These are phyloP conservation scores for Saguinus imperator DNA, from an alignment of 2,113 vertebrate species.

Conservation along the genomic window DNA sequence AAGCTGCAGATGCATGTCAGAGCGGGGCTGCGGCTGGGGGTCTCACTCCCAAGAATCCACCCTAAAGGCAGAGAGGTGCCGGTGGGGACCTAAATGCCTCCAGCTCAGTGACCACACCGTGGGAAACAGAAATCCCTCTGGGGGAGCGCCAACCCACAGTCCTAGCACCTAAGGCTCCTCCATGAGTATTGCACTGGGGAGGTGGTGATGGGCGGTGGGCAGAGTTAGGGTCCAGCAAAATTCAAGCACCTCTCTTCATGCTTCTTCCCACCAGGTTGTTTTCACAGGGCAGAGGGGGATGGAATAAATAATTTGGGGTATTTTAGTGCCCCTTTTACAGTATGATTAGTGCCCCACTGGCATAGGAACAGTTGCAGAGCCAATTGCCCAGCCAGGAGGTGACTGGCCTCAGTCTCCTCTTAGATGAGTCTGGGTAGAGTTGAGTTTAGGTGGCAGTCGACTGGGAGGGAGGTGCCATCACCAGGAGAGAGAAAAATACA, in stretches of 20 bases:
- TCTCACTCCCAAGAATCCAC: not conserved
- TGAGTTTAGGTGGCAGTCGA: fast-evolving
- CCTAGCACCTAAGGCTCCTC: fast-evolving
- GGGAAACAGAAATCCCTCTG: fast-evolving
- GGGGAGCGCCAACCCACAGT: fast-evolving
- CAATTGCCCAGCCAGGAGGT: fast-evolving
- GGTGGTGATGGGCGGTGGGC: fast-evolving
- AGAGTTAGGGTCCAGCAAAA: not conserved
- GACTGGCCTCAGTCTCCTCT: fast-evolving
- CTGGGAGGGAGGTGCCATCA: fast-evolving
- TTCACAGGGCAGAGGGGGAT: not conserved
- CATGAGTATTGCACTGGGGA: fast-evolving
- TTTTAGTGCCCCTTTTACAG: not conserved
- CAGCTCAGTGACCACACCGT: not conserved
- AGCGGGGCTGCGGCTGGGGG: fast-evolving
- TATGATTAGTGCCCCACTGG: fast-evolving
- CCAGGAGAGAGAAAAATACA: fast-evolving
- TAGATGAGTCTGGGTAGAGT: too few species aligned
- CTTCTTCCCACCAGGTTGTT: fast-evolving
- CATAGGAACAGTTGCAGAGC: too few species aligned
- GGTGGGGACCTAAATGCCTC: too few species aligned
- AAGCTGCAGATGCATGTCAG: not conserved
- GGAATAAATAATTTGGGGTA: fast-evolving
- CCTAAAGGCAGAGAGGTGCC: not conserved
- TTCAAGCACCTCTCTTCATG: fast-evolving